Evolutionary conservation across 2,888 invertebrate species (phyloP).

Genomic region (Brachypterus glaber): DNA sequence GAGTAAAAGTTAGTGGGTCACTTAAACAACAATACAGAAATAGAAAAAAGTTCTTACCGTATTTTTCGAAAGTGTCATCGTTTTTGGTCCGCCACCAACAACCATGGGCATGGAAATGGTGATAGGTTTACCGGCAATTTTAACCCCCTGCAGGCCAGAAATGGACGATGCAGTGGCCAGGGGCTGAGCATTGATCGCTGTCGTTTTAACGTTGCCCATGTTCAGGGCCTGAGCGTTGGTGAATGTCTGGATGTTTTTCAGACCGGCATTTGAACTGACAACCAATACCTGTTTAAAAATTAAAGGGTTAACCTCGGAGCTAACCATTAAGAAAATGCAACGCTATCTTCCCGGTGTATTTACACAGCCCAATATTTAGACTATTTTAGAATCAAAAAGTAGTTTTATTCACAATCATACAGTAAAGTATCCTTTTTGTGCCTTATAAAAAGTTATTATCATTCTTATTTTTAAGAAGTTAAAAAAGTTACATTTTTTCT

Average conservation of each 20-base stretch:
- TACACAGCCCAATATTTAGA: no score
- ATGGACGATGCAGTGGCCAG: slow-evolving; percentile 31
- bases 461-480: no score
- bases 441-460: no score
- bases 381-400: no score
- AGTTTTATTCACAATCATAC: no score
- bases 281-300: slow-evolving; percentile 70
- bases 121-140: slow-evolving; percentile 55
- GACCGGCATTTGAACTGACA: slow-evolving; percentile 59
- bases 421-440: no score
- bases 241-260: slow-evolving; percentile 54
- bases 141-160: slow-evolving; percentile 41
- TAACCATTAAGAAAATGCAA: no score
- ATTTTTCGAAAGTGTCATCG: slow-evolving; percentile 52
- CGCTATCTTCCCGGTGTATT: no score
- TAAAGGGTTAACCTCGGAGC: no score
- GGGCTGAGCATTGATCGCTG: slow-evolving; percentile 43
- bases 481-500: no score
- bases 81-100: slow-evolving; percentile 45
- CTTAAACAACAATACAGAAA: no score
- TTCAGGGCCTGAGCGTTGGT: slow-evolving; percentile 49
- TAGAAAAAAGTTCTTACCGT: slow-evolving; percentile 30
- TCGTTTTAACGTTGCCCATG: slow-evolving; percentile 35
- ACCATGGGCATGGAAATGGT: slow-evolving; percentile 54
- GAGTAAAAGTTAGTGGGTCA: no score